phyloP scores from a whole-genome alignment of 23 tunicate genomes.

The Styela plicata region DNA sequence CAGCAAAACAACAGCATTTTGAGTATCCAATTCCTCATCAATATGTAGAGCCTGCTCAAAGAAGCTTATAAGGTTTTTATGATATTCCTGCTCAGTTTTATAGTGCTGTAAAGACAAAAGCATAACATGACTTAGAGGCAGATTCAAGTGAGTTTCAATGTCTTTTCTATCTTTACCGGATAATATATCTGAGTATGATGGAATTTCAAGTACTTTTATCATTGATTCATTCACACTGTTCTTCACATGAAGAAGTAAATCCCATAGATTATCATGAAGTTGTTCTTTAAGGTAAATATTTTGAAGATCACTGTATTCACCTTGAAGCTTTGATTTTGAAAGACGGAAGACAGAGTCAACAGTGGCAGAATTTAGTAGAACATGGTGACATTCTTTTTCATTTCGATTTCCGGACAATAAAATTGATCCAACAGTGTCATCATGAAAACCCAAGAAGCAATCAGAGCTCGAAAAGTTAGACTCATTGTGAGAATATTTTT shows the following conservation, averaged over 20 bases:
- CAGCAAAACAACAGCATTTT: constrained; percentile 48
- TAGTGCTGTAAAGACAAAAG: constrained; percentile 60
- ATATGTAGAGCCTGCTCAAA: background rate
- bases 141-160: constrained; percentile 18
- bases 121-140: constrained; percentile 25
- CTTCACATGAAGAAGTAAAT: background rate
- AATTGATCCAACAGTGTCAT: constrained; percentile 48
- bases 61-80: constrained; percentile 23
- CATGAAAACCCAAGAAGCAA: constrained; percentile 47
- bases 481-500: constrained; percentile 14
- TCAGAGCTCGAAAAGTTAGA: constrained; percentile 7
- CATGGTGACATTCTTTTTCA: constrained; percentile 8
- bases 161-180: constrained; percentile 40
- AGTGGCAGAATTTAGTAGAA: constrained; percentile 47
- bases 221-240: background rate
- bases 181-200: constrained; percentile 48
- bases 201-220: constrained; percentile 31
- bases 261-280: constrained; percentile 36
- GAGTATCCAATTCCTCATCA: background rate
- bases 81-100: constrained; percentile 44
- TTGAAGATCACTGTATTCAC: constrained; percentile 8
- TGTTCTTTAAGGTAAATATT: constrained; percentile 30
- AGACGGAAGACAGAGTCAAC: constrained; percentile 45
- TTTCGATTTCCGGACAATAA: constrained; percentile 21
- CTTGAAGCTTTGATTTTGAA: constrained; percentile 23